phyloP scores from a whole-genome alignment of 1,140 invertebrate species.

The Melipona quadrifasciata region DNA sequence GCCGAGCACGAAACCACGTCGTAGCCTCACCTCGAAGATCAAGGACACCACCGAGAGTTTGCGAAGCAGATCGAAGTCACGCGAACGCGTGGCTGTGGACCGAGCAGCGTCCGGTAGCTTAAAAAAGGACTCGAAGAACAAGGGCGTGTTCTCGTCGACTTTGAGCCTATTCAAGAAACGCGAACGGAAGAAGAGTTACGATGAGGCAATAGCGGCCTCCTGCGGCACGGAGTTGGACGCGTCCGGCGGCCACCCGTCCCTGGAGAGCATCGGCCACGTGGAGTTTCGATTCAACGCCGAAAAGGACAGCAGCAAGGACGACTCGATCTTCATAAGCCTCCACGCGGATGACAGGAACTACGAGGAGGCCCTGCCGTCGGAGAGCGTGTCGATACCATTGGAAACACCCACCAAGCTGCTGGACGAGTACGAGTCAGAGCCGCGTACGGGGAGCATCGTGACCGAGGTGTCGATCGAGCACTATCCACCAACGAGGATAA shows the following conservation, averaged over 20 bases:
- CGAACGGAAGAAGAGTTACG: slow-evolving; percentile 79
- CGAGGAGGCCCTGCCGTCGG: slow-evolving; percentile 75
- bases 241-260: slow-evolving; percentile 58
- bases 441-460: slow-evolving; percentile 64
- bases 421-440: slow-evolving; percentile 75
- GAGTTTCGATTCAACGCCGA: slow-evolving; percentile 79
- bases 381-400: slow-evolving; percentile 77
- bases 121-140: slow-evolving; percentile 80
- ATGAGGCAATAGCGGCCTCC: slow-evolving; percentile 63
- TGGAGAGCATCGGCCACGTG: slow-evolving; percentile 79
- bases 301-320: slow-evolving; percentile 67
- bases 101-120: slow-evolving; percentile 65
- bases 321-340: slow-evolving; percentile 77
- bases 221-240: slow-evolving; percentile 10
- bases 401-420: slow-evolving; percentile 77
- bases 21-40: slow-evolving; percentile 77
- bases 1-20: slow-evolving; percentile 73
- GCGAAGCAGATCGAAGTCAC: slow-evolving; percentile 75
- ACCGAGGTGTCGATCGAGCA: slow-evolving; percentile 77
- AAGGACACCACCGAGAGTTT: slow-evolving; percentile 77
- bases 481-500: slow-evolving; percentile 63
- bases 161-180: slow-evolving; percentile 81
- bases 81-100: slow-evolving; percentile 71
- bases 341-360: slow-evolving; percentile 73
- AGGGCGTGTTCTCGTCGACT: slow-evolving; percentile 81